Conservation (phyloP, 1,140 invertebrate genomes). For the Calephelis virginiensis region DNA sequence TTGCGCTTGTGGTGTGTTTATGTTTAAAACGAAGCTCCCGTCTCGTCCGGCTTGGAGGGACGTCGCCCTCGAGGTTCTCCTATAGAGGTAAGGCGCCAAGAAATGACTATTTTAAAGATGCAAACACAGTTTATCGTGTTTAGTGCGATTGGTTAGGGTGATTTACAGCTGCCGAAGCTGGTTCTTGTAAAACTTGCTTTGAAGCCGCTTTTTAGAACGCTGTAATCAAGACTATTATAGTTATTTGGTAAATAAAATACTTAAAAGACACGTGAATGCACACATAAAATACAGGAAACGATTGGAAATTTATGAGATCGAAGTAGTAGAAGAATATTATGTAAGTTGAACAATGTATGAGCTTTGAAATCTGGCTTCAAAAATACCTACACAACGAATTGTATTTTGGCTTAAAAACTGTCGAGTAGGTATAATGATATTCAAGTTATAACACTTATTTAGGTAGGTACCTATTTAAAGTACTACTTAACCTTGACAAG, state of each 20-base stretch:
- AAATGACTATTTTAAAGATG: conserved; percentile 44
- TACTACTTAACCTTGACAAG: too few species aligned
- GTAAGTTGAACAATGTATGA: too few species aligned
- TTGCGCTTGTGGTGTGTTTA: conserved; percentile 72
- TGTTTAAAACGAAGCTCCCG: conserved; percentile 65
- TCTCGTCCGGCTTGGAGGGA: conserved; percentile 65
- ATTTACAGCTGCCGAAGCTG: conserved; percentile 45
- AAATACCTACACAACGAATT: too few species aligned
- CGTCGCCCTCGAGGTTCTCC: conserved; percentile 69
- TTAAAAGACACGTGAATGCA: background rate
- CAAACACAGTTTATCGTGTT: conserved; percentile 23
- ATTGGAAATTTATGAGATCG: too few species aligned
- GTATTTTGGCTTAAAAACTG: too few species aligned
- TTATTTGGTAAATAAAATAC: background rate
- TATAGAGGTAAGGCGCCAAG: conserved; percentile 60
- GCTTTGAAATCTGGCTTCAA: too few species aligned
- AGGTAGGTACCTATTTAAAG: too few species aligned
- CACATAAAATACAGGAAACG: too few species aligned
- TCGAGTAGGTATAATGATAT: too few species aligned
- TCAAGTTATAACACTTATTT: too few species aligned
- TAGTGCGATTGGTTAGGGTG: conserved; percentile 30
- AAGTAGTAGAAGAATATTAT: too few species aligned
- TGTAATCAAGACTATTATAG: background rate
- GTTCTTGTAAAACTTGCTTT: conserved; percentile 16
- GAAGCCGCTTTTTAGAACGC: conserved; percentile 3